These are phyloP conservation scores for Scomberomorus guttatus DNA, from an alignment of 2,797 vertebrate species.

Conservation along the genomic window DNA sequence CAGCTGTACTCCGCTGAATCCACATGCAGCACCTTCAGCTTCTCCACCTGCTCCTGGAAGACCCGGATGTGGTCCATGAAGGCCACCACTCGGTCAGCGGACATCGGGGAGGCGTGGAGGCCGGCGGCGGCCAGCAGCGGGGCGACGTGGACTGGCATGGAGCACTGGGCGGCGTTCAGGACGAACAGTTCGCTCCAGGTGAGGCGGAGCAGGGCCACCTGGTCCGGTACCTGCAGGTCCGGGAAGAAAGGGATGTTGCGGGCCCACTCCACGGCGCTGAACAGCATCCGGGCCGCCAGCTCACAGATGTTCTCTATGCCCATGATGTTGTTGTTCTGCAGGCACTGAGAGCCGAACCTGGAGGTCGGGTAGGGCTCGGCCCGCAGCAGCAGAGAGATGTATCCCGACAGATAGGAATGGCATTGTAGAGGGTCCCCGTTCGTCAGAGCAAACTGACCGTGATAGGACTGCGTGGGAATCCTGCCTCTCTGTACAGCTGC, in stretches of 20 bases:
- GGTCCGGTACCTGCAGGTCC: constrained; percentile 97
- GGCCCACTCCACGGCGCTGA: constrained; percentile 98
- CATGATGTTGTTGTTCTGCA: constrained; percentile 97
- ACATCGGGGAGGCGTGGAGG: constrained; percentile 97
- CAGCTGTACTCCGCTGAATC: constrained; percentile 98
- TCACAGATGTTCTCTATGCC: constrained; percentile 99
- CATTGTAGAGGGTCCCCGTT: constrained; percentile 96
- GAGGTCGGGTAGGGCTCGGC: constrained; percentile 97
- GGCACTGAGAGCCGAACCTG: constrained; percentile 95
- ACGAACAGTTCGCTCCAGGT: constrained; percentile 98
- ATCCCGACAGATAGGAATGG: constrained; percentile 96
- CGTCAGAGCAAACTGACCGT: constrained; percentile 94
- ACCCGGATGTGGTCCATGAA: constrained; percentile 99
- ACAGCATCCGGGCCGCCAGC: constrained; percentile 96
- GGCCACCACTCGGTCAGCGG: constrained; percentile 96
- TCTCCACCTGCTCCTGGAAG: constrained; percentile 99
- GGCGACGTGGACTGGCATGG: constrained; percentile 97
- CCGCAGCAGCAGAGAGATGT: constrained; percentile 96
- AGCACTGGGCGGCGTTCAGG: constrained; percentile 96
- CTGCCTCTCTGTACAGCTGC: constrained; percentile 96
- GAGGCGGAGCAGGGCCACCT: constrained; percentile 95
- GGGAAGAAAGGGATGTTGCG: constrained; percentile 98
- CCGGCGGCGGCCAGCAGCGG: constrained; percentile 95
- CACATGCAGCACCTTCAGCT: constrained; percentile 96
- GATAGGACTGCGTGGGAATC: constrained; percentile 93